Conservation (phyloP, 2,113 vertebrate species). For the Sula dactylatra region DNA sequence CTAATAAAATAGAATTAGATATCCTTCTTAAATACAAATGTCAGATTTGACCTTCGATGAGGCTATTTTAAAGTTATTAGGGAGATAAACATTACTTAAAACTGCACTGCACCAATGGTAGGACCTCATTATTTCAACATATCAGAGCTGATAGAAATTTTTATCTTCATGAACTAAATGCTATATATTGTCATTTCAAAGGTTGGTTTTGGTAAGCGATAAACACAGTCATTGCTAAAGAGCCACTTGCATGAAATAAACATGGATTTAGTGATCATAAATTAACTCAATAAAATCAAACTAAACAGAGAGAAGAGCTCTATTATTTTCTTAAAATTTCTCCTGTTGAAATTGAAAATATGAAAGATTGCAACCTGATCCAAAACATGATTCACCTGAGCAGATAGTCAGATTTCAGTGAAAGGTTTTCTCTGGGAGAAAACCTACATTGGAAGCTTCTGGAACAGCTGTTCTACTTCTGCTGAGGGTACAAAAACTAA, state of each 20-base stretch:
- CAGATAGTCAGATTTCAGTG: not conserved
- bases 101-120: not conserved
- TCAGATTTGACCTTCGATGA: constrained; percentile 19
- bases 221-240: not conserved
- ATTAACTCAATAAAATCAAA: not conserved
- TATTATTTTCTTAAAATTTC: not conserved
- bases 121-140: not conserved
- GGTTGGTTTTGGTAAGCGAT: not conserved
- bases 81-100: constrained; percentile 1
- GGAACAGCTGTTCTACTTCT: not conserved
- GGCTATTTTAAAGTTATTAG: constrained; percentile 22
- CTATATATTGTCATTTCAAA: not conserved
- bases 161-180: not conserved
- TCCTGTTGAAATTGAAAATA: not conserved
- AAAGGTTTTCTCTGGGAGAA: not conserved
- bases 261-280: not conserved
- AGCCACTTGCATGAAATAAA: not conserved
- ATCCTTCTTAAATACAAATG: constrained; percentile 20
- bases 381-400: not conserved
- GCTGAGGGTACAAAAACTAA: not conserved
- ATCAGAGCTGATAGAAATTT: not conserved
- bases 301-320: not conserved
- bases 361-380: not conserved
- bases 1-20: constrained; percentile 45
- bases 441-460: not conserved